Evolutionary conservation across 2,888 invertebrate genomes (phyloP).

Genomic region (Polymixis lichenea): DNA sequence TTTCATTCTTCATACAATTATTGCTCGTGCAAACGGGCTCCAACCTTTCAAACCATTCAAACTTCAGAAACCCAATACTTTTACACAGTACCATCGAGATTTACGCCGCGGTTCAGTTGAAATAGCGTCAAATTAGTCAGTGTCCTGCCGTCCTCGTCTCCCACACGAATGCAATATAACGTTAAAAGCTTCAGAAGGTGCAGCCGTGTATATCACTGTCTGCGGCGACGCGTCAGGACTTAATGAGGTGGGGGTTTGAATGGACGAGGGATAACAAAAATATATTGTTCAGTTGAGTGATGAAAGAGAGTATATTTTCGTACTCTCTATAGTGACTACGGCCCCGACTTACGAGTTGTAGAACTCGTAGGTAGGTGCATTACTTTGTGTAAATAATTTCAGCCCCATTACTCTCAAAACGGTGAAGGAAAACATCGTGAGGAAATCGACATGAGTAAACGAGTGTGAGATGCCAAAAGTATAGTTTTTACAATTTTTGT

Average conservation of each 20-base stretch:
- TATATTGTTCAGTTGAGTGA: not conserved
- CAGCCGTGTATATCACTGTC: conserved; percentile 60
- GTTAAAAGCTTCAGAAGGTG: conserved; percentile 55
- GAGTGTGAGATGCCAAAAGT: too few species aligned
- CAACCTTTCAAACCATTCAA: not conserved
- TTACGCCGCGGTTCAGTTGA: conserved; percentile 20
- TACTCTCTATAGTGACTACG: too few species aligned
- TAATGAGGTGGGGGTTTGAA: conserved; percentile 47
- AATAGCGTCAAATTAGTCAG: conserved; percentile 45
- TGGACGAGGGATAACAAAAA: conserved; percentile 1
- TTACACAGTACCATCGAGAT: conserved; percentile 16
- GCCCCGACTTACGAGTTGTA: too few species aligned
- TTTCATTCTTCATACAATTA: too few species aligned
- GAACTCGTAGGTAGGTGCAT: too few species aligned
- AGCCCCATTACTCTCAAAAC: too few species aligned
- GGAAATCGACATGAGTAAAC: too few species aligned
- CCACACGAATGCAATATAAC: conserved; percentile 45
- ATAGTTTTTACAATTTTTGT: too few species aligned
- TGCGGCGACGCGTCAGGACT: conserved; percentile 43
- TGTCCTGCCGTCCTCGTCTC: conserved; percentile 20
- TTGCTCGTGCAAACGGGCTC: too few species aligned
- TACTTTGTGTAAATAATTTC: too few species aligned
- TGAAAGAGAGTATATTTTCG: not conserved
- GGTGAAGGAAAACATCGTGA: too few species aligned
- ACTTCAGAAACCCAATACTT: not conserved